Base-by-base conservation (phyloP, 2,797 vertebrate species). In the Alectoris magna region DNA sequence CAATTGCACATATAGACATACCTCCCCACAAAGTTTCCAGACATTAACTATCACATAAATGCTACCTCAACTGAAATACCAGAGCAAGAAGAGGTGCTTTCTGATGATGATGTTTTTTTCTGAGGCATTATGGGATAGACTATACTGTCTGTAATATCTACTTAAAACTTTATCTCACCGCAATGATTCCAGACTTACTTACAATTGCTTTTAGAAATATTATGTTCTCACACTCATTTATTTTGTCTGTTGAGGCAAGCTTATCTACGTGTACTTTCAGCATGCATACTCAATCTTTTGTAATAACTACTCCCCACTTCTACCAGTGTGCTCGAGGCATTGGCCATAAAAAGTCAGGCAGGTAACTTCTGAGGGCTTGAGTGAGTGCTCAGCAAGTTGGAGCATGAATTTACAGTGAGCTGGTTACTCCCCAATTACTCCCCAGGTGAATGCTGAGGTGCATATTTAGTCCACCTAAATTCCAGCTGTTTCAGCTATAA, bases 121-220 rank as follows among this genome's bases (percentile, higher is more conserved):
- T 85, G 27, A 68, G 48, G 34, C 17, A 76, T 41, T 38, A 36
- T 29, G 34, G 87, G 91, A 95, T 80, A 96, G 92, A 87, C 41
- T 78, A 68, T 63, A 90, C 92, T 94, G 91, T 56, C 77, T 78
- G 41, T 69, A 91, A 95, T 96, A 94, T 64, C 94, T 96, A 75
- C 96, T 97, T 94, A 94, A 97, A 97, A 83, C 53, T 92, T 95
- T 96, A 87, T 89, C 97, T 96, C 94, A 92, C 64, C 93, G 77
- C 71, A 93, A 90, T 77, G 91, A 95, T 95, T 95, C 84, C 69
- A 96, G 68, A 44, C 81, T 90, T 72, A 44, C 81, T 90, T 72
- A 75, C 17, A 74, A 82, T 74, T 75, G 24, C 56, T 96, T 97
- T 92, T 88, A 97, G 95, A 97, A 97, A 96, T 96, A 94, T 48